Evolutionary conservation across 30 jellyfish, hydroid and myxozoan genomes (phyloP), one percentile per base, ranked within the genome.

Genomic region (Pelagia noctiluca): DNA sequence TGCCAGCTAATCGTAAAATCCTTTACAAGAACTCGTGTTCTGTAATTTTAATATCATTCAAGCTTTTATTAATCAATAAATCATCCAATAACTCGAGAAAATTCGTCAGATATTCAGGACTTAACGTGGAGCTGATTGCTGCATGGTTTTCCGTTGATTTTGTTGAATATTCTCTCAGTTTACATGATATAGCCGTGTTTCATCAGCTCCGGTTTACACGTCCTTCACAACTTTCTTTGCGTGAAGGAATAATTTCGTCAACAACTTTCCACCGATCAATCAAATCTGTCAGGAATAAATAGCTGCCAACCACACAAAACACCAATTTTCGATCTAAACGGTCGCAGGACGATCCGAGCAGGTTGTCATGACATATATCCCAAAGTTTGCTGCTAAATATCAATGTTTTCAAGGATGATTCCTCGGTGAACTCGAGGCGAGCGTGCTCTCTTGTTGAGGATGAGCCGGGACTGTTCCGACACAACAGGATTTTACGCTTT

Each of bases 401-500:
- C 62, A 54, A 61, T 62, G 75, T 49, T 64, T 61, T 60, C 85
- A 50, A 33, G 85, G 49, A 61, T 46, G 71, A 13, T 67, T 76
- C 73, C 81, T 69, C 86, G 80, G 64, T 72, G 82, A 53, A 52
- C 80, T 63, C 69, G 96, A 77, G 47, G 81, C 33, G 33, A 66
- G 50, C 37, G 73, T 75, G 84, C 30, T 73, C 69, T 62, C 46
- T 12, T 63, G 42, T 70, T 33, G 29, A 49, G 63, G 24, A 83
- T 70, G 32, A 65, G 80, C 63, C 49, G 54, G 50, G 60, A 81
- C 91, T 81, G 91, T 61, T 78, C 82, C 86, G 87, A 85, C 95
- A 61, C 95, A 50, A 61, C 83, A 53, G 95, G 95, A 86, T 86
- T 86, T 86, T 86, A 86, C 80, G 87, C 85, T 80, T 86, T 86